Evolutionary conservation across 2,888 invertebrate genomes (phyloP).

Genomic region (Rhimphoctona megacephalus): DNA sequence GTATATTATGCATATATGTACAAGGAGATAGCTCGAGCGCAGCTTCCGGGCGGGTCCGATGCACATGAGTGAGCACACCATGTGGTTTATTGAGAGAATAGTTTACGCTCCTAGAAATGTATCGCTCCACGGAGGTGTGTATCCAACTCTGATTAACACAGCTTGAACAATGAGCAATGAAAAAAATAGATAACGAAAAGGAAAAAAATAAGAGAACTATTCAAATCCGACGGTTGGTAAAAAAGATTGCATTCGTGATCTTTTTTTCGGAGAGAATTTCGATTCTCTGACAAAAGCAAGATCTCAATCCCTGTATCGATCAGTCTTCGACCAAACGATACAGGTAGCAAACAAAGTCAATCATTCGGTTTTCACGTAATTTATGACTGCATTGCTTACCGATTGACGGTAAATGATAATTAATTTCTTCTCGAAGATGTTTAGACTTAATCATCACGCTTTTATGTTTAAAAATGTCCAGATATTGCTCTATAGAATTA

Average conservation of each 20-base stretch:
- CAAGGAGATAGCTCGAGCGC: slow-evolving; percentile 62
- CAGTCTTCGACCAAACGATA: background rate
- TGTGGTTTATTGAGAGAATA: slow-evolving; percentile 62
- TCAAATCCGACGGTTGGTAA: background rate
- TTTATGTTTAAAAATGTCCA: background rate
- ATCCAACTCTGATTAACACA: background rate
- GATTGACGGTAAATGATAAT: background rate
- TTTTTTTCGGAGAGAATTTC: background rate
- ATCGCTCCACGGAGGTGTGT: slow-evolving; percentile 10
- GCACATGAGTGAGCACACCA: slow-evolving; percentile 77
- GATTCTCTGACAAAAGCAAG: background rate
- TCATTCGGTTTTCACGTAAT: background rate
- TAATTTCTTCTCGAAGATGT: background rate
- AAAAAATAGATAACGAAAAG: slow-evolving; percentile 12
- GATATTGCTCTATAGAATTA: background rate
- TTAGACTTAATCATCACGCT: background rate
- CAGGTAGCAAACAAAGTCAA: background rate
- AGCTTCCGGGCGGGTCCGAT: slow-evolving; percentile 80
- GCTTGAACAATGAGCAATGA: background rate
- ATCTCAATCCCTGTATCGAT: background rate
- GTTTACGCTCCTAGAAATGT: slow-evolving; percentile 50
- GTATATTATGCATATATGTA: slow-evolving; percentile 26
- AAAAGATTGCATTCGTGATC: background rate
- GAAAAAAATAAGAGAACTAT: slow-evolving; percentile 14
- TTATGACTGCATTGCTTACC: background rate